These are phyloP conservation scores for Pecten maximus DNA, from an alignment of 2,888 invertebrate genomes.

Conservation along the genomic window DNA sequence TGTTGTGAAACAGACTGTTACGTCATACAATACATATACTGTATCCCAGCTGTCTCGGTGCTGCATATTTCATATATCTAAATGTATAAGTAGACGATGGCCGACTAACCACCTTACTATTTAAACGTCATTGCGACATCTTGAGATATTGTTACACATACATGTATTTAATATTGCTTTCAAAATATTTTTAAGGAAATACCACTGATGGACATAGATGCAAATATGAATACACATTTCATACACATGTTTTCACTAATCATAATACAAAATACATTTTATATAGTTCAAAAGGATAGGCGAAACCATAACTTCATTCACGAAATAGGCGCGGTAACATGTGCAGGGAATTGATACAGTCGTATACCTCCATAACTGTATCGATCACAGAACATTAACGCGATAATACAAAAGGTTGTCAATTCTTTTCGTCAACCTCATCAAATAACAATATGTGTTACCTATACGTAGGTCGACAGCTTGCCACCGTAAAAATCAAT, in stretches of 20 bases:
- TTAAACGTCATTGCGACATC: neutral
- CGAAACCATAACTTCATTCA: neutral
- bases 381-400: neutral
- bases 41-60: neutral
- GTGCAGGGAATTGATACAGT: neutral
- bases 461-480: neutral
- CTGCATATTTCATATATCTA: no score
- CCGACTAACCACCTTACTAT: no score
- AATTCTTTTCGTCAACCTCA: neutral
- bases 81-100: no score
- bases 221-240: neutral
- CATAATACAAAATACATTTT: neutral
- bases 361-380: neutral
- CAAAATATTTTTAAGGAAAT: neutral
- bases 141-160: neutral
- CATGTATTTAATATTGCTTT: neutral
- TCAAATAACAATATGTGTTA: conserved; percentile 3
- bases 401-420: neutral
- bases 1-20: neutral
- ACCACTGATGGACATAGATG: neutral
- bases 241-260: neutral
- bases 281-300: neutral
- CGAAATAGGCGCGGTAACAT: neutral
- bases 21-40: no score
- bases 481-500: neutral